These are phyloP conservation scores for Epinephelus coioides DNA, from an alignment of 2,797 vertebrate species.

Conservation along the genomic window DNA sequence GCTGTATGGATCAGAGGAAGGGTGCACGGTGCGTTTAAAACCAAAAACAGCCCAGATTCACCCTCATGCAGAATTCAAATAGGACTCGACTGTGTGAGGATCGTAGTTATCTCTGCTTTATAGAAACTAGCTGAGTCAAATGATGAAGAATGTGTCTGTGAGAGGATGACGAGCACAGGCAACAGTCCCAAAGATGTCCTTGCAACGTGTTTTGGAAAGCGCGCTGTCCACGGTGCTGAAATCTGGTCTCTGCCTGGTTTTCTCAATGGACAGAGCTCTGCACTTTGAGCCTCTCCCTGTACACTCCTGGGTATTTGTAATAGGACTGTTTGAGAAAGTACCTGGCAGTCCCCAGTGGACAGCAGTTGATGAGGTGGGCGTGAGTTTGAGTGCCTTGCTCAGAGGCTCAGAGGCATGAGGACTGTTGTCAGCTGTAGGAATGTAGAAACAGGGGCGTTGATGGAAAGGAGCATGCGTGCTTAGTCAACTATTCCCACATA, in stretches of 20 bases:
- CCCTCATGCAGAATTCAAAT: slow-evolving; percentile 28
- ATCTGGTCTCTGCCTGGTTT: slow-evolving; percentile 31
- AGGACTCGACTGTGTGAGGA: neutral
- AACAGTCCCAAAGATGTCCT: slow-evolving; percentile 53
- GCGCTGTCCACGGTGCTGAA: slow-evolving; percentile 91
- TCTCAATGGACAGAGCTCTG: slow-evolving; percentile 45
- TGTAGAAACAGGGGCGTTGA: slow-evolving; percentile 54
- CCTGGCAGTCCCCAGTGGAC: neutral
- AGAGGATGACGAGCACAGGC: slow-evolving; percentile 27
- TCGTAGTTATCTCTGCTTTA: neutral
- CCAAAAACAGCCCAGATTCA: neutral
- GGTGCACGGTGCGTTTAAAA: slow-evolving; percentile 1
- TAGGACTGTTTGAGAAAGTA: neutral
- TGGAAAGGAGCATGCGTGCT: slow-evolving; percentile 61
- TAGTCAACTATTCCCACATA: slow-evolving; percentile 35
- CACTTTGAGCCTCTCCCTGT: neutral
- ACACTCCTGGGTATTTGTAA: neutral
- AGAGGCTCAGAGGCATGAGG: slow-evolving; percentile 21
- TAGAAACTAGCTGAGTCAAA: slow-evolving; percentile 25
- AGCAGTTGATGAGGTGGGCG: neutral
- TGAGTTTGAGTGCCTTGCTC: slow-evolving; percentile 59
- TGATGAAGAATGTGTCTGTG: slow-evolving; percentile 19
- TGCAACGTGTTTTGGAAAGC: slow-evolving; percentile 40
- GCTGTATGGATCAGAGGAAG: neutral
- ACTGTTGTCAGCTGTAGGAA: slow-evolving; percentile 31